phyloP scores from a whole-genome alignment of 2,888 invertebrate genomes.

The Luperina nickerlii region DNA sequence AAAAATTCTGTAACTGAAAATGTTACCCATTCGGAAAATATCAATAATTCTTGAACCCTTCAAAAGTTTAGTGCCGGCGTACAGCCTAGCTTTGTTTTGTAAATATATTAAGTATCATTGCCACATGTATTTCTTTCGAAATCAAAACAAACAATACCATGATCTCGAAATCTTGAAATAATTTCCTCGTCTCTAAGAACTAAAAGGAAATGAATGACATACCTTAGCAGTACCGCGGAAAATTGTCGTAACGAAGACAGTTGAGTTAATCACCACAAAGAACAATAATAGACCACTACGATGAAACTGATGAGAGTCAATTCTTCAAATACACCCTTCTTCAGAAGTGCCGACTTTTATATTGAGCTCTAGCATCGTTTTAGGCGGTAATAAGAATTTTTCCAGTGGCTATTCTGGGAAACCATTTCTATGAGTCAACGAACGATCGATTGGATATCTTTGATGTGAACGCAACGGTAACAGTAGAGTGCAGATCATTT shows the following conservation, averaged over 20 bases:
- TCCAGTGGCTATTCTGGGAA: slow-evolving; percentile 49
- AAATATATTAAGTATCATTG: neutral
- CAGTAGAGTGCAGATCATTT: neutral
- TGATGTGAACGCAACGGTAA: slow-evolving; percentile 14
- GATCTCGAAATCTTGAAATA: neutral
- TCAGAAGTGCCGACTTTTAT: slow-evolving; percentile 29
- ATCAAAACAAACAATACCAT: neutral
- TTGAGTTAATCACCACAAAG: neutral
- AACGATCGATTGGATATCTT: slow-evolving; percentile 31
- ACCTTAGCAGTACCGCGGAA: slow-evolving; percentile 15
- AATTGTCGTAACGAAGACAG: slow-evolving; percentile 4
- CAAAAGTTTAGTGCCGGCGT: no score
- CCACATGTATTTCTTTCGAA: neutral
- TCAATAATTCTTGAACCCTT: neutral
- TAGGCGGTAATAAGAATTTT: slow-evolving; percentile 34
- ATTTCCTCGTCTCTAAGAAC: no score
- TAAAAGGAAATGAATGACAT: slow-evolving; percentile 23
- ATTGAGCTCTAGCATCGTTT: slow-evolving; percentile 21
- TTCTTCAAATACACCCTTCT: slow-evolving; percentile 21
- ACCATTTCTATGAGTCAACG: slow-evolving; percentile 22
- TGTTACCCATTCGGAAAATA: neutral
- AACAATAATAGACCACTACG: slow-evolving; percentile 9
- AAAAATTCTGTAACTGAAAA: neutral
- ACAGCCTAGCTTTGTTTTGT: neutral
- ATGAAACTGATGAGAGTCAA: neutral